Evolutionary conservation across 2,888 invertebrate genomes (phyloP).

Genomic region (Agriopis marginaria): DNA sequence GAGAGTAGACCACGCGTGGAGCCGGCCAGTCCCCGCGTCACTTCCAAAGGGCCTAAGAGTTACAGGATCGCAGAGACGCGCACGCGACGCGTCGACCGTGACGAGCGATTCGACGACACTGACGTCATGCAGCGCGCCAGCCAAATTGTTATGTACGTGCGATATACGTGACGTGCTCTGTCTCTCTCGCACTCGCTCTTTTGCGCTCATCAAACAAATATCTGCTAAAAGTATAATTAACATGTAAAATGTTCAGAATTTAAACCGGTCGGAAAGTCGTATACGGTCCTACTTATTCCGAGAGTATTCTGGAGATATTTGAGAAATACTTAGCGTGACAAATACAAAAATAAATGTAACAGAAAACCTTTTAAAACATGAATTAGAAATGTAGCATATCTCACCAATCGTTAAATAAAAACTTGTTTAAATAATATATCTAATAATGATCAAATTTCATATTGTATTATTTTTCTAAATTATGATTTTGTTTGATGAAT

Average conservation of each 20-base stretch:
- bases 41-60: constrained; percentile 73
- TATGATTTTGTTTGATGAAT: constrained; percentile 76
- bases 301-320: not conserved
- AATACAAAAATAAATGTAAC: not conserved
- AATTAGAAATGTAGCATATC: not conserved
- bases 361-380: not conserved
- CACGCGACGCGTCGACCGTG: constrained; percentile 81
- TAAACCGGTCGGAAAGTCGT: too few relatives aligned
- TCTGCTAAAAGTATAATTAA: constrained; percentile 3
- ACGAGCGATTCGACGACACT: constrained; percentile 90
- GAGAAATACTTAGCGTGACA: not conserved
- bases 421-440: too few relatives aligned
- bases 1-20: constrained; percentile 61
- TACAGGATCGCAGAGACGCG: constrained; percentile 81
- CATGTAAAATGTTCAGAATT: not conserved
- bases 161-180: constrained; percentile 51
- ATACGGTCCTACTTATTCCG: not conserved
- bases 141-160: constrained; percentile 94
- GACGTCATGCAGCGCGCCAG: constrained; percentile 94
- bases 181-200: constrained; percentile 62
- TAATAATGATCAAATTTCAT: too few relatives aligned
- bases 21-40: constrained; percentile 58
- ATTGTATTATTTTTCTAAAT: constrained; percentile 7
- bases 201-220: constrained; percentile 72
- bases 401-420: too few relatives aligned